Evolutionary conservation across 35 echinoderm and acorn worm genomes (phyloP), one percentile per base, ranked within the genome.

Genomic region (Ophioderma brevispina): DNA sequence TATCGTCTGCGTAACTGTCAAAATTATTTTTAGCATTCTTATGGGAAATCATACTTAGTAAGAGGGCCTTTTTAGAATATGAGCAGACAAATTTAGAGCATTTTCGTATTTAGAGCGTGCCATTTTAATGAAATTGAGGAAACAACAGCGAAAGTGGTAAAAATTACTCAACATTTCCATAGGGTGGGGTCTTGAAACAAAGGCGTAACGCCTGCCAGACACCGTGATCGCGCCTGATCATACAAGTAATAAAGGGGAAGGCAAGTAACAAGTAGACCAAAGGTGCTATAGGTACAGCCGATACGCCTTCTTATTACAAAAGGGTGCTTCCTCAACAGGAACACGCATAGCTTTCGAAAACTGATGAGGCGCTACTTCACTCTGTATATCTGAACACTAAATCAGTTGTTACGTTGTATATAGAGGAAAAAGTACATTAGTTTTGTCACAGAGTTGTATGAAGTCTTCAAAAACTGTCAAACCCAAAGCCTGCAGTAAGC

Each of bases 1-100:
- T 70, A 70, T 70, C 59, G 59, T 70, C 59, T 70, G 59, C 59
- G 59, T 70, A 70, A 70, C 59, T 70, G 59, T 70, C 28, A 18
- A 70, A 70, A 70, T 70, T 70, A 70, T 70, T 70, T 70, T 70
- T 18, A 25, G 59, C 5, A 70, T 25, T 70, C 59, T 13, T 8
- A 70, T 70, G 59, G 59, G 59, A 70, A 70, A 70, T 70, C 28
- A 70, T 70, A 70, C 59, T 70, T 70, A 70, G 28, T 30, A 25
- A 70, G 23, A 70, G 17, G n/a, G 28, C 23, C 59, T 8, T 8
- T 52, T 52, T 52, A 11, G 46, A 52, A 52, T 52, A 70, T 70
- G 28, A 70, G 59, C 23, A 70, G 59, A 70, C 59, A 70, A 70
- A 70, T 18, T 70, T 70, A 25, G 59, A 70, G 59, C 59, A 70